phyloP scores from a whole-genome alignment of 2,113 vertebrate species.

The Corvus hawaiiensis region DNA sequence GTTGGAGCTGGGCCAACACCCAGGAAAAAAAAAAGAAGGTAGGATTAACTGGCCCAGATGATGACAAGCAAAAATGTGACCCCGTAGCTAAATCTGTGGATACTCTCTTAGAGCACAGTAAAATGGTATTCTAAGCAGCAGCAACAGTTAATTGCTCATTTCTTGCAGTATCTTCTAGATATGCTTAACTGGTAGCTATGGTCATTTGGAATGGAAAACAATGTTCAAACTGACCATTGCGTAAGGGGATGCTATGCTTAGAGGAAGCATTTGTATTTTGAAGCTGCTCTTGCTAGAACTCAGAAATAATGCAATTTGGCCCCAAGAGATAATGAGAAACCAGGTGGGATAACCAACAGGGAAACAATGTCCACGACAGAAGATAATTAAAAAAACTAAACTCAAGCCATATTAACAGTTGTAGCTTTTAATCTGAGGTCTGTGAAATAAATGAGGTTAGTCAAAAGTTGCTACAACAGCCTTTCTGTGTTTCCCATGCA shows the following conservation, averaged over 20 bases:
- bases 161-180: neutral
- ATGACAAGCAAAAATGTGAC: neutral
- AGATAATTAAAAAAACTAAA: neutral
- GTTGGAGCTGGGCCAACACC: neutral
- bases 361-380: neutral
- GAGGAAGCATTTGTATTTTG: neutral
- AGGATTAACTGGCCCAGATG: neutral
- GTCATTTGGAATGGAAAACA: neutral
- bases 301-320: neutral
- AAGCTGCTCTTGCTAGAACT: neutral
- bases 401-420: neutral
- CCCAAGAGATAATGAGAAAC: neutral
- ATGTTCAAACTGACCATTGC: neutral
- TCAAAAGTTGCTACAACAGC: neutral
- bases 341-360: neutral
- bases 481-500: neutral
- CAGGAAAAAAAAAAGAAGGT: neutral
- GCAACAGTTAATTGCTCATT: neutral
- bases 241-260: neutral
- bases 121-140: neutral
- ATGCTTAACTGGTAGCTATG: neutral
- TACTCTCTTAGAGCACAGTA: neutral
- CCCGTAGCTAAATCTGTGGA: neutral
- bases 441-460: neutral
- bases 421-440: neutral